Percentiles rank a stretch among this genome's conserved stretches.
Evolutionary conservation across 2,113 vertebrate genomes (phyloP).

Genomic region (Epinephelus lanceolatus): DNA sequence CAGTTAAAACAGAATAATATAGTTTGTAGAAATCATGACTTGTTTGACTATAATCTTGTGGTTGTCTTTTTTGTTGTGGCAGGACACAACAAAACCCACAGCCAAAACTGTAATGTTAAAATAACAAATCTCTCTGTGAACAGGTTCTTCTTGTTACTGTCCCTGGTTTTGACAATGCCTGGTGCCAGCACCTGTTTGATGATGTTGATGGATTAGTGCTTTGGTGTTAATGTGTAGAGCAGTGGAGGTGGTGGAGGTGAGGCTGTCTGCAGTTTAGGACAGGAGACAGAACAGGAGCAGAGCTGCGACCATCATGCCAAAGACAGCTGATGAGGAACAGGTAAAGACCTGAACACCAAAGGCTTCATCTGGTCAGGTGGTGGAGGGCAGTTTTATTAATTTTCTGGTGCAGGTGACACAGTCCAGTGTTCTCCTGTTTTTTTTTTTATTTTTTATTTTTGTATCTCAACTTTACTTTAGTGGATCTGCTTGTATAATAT

Average conservation of each 20-base stretch:
- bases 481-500: conserved; percentile 7
- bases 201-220: conserved; percentile 74
- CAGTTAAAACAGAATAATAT: not conserved
- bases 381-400: conserved; percentile 1
- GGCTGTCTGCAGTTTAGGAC: conserved; percentile 41
- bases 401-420: not conserved
- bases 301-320: conserved; percentile 63
- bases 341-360: conserved; percentile 59
- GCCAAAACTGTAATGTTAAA: not conserved
- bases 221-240: conserved; percentile 69
- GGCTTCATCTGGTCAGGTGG: conserved; percentile 18
- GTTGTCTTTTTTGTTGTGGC: not conserved
- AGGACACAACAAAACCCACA: not conserved
- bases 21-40: not conserved
- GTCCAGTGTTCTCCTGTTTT: not conserved
- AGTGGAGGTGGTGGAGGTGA: conserved; percentile 3
- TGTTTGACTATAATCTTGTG: not conserved
- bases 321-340: conserved; percentile 71
- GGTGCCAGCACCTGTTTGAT: conserved; percentile 70
- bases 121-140: conserved; percentile 15
- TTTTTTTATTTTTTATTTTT: conserved; percentile 24
- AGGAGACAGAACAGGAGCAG: conserved; percentile 61
- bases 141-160: conserved; percentile 47
- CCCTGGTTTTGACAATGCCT: conserved; percentile 58
- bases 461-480: not conserved